Evolutionary conservation across 2,888 invertebrate genomes (phyloP).

Genomic region (Metopia argyrocephala): DNA sequence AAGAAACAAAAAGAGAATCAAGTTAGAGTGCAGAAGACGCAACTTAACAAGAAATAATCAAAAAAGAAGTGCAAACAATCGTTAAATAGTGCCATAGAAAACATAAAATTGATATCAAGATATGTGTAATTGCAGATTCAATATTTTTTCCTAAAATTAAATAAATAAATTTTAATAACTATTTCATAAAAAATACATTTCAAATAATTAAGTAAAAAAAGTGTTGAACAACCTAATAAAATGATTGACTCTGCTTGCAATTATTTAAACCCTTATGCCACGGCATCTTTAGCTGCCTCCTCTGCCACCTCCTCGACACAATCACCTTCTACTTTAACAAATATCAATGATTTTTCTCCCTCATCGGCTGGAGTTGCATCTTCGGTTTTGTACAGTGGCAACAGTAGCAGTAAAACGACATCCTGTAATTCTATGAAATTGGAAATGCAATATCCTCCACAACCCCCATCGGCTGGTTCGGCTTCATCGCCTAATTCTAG

Average conservation of each 20-base stretch:
- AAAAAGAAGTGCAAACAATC: neutral
- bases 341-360: slow-evolving; percentile 58
- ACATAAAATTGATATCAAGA: slow-evolving; percentile 13
- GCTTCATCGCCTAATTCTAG: slow-evolving; percentile 76
- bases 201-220: slow-evolving; percentile 5
- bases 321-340: slow-evolving; percentile 42
- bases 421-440: slow-evolving; percentile 70
- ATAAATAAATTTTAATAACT: neutral
- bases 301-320: slow-evolving; percentile 35
- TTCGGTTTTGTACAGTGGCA: slow-evolving; percentile 43
- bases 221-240: slow-evolving; percentile 9
- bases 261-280: slow-evolving; percentile 74
- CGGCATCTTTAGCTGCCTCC: slow-evolving; percentile 64
- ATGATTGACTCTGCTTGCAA: slow-evolving; percentile 77
- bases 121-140: neutral
- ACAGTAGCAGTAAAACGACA: slow-evolving; percentile 42
- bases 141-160: too few species aligned
- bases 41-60: slow-evolving; percentile 15
- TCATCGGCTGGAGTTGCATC: slow-evolving; percentile 40
- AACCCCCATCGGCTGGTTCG: slow-evolving; percentile 77
- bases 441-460: slow-evolving; percentile 78
- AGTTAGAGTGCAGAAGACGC: slow-evolving; percentile 15
- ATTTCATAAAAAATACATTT: too few species aligned
- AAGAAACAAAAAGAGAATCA: slow-evolving; percentile 43
- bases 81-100: slow-evolving; percentile 42